Evolutionary conservation across 2,113 vertebrate genomes (phyloP).

Genomic region (Eolophus roseicapilla): DNA sequence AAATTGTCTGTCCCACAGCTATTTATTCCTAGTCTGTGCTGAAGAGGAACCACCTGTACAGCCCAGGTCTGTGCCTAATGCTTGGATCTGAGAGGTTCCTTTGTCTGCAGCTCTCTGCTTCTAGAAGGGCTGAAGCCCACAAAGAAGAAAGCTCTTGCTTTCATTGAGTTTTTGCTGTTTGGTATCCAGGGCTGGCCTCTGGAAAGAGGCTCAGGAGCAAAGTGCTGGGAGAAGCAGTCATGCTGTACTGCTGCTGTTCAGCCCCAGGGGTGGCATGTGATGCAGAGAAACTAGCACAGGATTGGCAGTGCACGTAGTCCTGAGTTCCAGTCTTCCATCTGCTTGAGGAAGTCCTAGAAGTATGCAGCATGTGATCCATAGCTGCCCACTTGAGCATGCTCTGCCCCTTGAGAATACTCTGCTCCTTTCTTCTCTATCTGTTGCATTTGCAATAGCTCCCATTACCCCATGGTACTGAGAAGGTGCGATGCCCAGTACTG

Average conservation of each 20-base stretch:
- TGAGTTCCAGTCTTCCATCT: background rate
- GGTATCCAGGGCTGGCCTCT: background rate
- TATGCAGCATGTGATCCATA: background rate
- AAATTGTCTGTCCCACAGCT: background rate
- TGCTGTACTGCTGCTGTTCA: background rate
- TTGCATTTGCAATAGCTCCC: background rate
- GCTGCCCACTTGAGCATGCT: background rate
- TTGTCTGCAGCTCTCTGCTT: background rate
- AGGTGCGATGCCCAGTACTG: fast-evolving
- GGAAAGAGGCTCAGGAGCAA: background rate
- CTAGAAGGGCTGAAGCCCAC: background rate
- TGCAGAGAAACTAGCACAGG: background rate
- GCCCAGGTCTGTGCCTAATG: background rate
- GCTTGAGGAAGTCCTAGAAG: background rate
- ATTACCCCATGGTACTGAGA: background rate
- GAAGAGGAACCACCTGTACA: background rate
- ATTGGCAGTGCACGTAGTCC: background rate
- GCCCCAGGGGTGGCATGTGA: background rate
- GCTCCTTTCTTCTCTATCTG: background rate
- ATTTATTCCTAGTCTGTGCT: background rate
- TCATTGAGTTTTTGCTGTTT: background rate
- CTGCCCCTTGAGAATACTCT: background rate
- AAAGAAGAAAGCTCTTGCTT: background rate
- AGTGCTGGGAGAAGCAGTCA: background rate
- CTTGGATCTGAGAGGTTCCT: background rate